Percentiles rank a stretch among this genome's conserved stretches.
phyloP scores from a whole-genome alignment of 1,140 invertebrate species.

The Euura lappo region DNA sequence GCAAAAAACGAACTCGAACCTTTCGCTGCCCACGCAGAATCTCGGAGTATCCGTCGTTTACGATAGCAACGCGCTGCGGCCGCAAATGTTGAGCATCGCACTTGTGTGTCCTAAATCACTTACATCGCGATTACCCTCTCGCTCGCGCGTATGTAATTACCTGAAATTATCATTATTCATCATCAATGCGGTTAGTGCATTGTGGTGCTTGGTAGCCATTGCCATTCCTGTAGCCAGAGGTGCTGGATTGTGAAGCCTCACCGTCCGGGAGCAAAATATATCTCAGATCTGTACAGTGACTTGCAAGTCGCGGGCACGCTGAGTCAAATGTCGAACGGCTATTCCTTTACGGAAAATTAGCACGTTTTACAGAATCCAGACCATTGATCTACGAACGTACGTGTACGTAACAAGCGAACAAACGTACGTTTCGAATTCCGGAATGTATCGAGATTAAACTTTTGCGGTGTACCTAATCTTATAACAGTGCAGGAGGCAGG shows the following conservation, averaged over 20 bases:
- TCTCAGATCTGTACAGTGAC: background rate
- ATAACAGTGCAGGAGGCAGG: too few relatives aligned
- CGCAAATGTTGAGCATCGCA: conserved; percentile 1
- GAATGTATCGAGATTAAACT: background rate
- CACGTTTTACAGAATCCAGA: background rate
- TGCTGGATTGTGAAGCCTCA: background rate
- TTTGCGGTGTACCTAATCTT: background rate
- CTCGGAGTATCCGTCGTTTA: conserved; percentile 10
- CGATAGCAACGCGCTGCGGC: background rate
- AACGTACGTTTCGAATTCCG: background rate
- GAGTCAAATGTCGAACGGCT: background rate
- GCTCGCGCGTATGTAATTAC: conserved; percentile 29
- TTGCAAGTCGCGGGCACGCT: background rate
- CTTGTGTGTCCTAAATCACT: conserved; percentile 31
- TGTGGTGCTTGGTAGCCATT: conserved; percentile 6
- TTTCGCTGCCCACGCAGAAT: background rate
- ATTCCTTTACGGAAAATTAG: background rate
- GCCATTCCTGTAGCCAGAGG: conserved; percentile 2
- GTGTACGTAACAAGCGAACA: background rate
- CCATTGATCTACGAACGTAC: background rate
- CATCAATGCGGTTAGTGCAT: conserved; percentile 21
- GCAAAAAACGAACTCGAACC: conserved; percentile 4
- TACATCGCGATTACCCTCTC: conserved; percentile 27
- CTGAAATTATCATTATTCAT: conserved; percentile 35
- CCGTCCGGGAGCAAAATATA: background rate